Base-by-base conservation (phyloP, 2,888 invertebrate species). In the Folsomia manolachei region DNA sequence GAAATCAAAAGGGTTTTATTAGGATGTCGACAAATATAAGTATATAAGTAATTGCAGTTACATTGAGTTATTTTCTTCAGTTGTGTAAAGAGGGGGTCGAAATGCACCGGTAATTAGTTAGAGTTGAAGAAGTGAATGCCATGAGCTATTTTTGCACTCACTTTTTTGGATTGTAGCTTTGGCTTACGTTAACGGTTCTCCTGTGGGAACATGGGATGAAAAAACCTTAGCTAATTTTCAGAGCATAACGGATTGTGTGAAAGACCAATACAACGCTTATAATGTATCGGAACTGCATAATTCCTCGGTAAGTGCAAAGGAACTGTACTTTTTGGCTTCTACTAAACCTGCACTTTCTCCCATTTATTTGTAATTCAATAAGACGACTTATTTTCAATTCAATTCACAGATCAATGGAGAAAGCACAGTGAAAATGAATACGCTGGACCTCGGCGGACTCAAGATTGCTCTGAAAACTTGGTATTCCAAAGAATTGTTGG, bases 221-320 rank as follows among this genome's bases (percentile, higher is more conserved):
- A 72, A 77, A 39, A 78, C 78, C 2, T 27, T 70, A 26, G 61
- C 65, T 18, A 75, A 75, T 63, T 77, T 72, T 27, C 27, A 23
- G 19, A 72, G 70, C 62, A 26, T 60, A 21, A 56, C 65, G n/a
- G 19, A 61, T 1, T 78, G 78, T 63, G 74, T 73, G 53, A 61
- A 62, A 26, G 53, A 70, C 7, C 68, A 75, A 19, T 52, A 63
- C 60, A 51, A 27, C 27, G 1, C 53, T 52, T 67, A 53, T 18
- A 69, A 60, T 18, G 19, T n/a, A 1, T 61, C 24, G 21, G 24
- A 25, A 2, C 11, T 25, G 18, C 9, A 19, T 18, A 63, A 27
- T 24, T 7, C 26, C n/a, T 52, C 26, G 56, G 56, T 61, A 69
- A 61, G n/a, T n/a, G n/a, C n/a, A n/a, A n/a, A n/a, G n/a, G n/a